Base-by-base conservation (phyloP, 2,888 invertebrate genomes). In the Scaptodrosophila latifasciaeformis region DNA sequence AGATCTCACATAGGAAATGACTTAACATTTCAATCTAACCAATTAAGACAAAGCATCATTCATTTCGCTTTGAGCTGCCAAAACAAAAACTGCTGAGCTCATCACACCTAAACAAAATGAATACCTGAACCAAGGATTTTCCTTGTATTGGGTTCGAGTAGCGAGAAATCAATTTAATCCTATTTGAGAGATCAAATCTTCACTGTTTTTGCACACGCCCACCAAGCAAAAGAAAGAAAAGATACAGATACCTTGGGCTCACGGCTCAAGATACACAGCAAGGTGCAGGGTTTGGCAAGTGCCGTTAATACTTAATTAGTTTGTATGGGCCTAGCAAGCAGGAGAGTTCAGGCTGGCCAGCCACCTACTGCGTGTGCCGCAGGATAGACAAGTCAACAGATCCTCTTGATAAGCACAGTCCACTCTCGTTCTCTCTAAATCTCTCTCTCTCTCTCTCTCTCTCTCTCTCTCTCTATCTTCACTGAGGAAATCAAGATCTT, bases 271-370 rank as follows among this genome's bases (percentile, higher is more conserved):
- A n/a, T n/a, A n/a, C n/a, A n/a, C n/a, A n/a, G n/a, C n/a, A n/a
- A n/a, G n/a, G 49, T 57, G 46, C 45, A 65, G n/a, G 65, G 60
- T 67, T 72, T 79, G 62, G 69, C 79, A 79, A 75, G 70, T 75
- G 75, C 79, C 77, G 72, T 69, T 72, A 69, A 76, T 76, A 72
- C 79, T 75, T 75, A 75, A 75, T 75, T 75, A 75, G 77, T 62
- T 58, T 53, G 54, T 67, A 67, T 74, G 71, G 64, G 66, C 56
- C 12, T 57, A 24, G 43, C 53, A 49, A 50, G 18, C 54, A 55
- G 50, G 30, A 47, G 24, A 15, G 19, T 24, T 45, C 50, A 46
- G 54, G 43, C 34, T 43, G 54, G 12, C 35, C 27, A 59, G 54
- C 54, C 78, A 52, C 79, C 79, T 70, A 76, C 75, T 75, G 74